Evolutionary conservation across 2,888 invertebrate genomes (phyloP).

Genomic region (Drosophila falleni): DNA sequence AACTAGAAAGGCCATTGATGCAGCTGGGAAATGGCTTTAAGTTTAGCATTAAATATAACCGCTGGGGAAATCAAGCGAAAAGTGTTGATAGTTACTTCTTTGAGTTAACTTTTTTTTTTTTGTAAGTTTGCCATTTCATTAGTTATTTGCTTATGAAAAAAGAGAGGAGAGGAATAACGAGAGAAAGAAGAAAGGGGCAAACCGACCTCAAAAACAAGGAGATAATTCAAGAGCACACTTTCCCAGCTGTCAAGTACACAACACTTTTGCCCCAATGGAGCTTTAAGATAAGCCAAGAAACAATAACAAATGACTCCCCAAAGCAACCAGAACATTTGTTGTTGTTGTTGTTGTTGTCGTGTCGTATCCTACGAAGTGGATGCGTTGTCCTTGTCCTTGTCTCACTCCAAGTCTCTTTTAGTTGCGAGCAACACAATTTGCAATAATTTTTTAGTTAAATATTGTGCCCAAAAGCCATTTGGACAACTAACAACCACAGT

Average conservation of each 20-base stretch:
- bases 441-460: slow-evolving; percentile 51
- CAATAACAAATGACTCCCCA: slow-evolving; percentile 76
- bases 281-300: slow-evolving; percentile 69
- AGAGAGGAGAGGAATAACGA: background rate
- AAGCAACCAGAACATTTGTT: slow-evolving; percentile 36
- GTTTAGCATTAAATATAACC: slow-evolving; percentile 42
- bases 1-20: background rate
- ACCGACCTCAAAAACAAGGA: background rate
- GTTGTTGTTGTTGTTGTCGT: slow-evolving; percentile 23
- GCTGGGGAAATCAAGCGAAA: slow-evolving; percentile 69
- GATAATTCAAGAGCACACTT: slow-evolving; percentile 59
- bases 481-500: slow-evolving; percentile 18
- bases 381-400: slow-evolving; percentile 9
- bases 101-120: slow-evolving; percentile 7
- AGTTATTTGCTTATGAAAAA: slow-evolving; percentile 47
- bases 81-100: slow-evolving; percentile 53
- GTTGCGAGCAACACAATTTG: slow-evolving; percentile 33
- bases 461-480: slow-evolving; percentile 37
- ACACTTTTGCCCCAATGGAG: slow-evolving; percentile 30
- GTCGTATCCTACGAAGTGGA: slow-evolving; percentile 7
- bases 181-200: background rate
- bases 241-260: slow-evolving; percentile 33
- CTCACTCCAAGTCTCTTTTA: background rate
- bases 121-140: slow-evolving; percentile 15
- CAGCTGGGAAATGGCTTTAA: slow-evolving; percentile 25